Base-by-base conservation (phyloP, 2,113 vertebrate species). In the Redunca redunca region DNA sequence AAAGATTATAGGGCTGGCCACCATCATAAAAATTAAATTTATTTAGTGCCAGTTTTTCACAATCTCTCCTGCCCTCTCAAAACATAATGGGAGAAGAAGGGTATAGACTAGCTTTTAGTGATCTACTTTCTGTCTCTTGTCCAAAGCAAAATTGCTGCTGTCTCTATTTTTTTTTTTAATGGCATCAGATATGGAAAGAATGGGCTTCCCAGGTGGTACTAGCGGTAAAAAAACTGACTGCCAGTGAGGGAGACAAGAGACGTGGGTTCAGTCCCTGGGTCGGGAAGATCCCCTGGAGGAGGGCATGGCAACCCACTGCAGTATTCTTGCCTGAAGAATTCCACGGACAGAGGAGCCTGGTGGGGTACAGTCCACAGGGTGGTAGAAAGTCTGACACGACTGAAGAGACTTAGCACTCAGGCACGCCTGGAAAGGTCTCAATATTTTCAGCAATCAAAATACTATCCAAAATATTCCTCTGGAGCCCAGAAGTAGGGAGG, bases 21-120 rank as follows among this genome's bases (percentile, higher is more conserved):
- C 46, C 94, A 90, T 55, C n/a, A 82, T 97, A 52, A 90, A 98
- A 98, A 98, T 77, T 62, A 93, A 91, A 94, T 84, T 93, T 67
- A 9, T 93, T 74, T 94, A 91, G 89, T 94, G 96, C 90, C 88
- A 78, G 86, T 96, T 96, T 95, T 95, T 98, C 67, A 95, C 50
- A 57, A 30, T 64, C 43, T 86, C 88, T 93, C 19, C 82, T 84
- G 53, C 88, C 88, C 92, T 67, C 87, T 23, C 97, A 96, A 95
- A 98, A 58, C 93, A 77, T 92, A 55, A 36, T 36, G 6, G 5
- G 67, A 7, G 8, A 33, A 2, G 87, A 91, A 90, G 48, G 15
- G 77, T 90, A 13, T 9, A 89, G 94, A 97, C 96, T 81, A 97
- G 91, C 97, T 88, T 92, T 96, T 77, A 78, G 60, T 80, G 94